Base-by-base conservation (phyloP, 1,140 invertebrate genomes). In the Diuraphis noxia region DNA sequence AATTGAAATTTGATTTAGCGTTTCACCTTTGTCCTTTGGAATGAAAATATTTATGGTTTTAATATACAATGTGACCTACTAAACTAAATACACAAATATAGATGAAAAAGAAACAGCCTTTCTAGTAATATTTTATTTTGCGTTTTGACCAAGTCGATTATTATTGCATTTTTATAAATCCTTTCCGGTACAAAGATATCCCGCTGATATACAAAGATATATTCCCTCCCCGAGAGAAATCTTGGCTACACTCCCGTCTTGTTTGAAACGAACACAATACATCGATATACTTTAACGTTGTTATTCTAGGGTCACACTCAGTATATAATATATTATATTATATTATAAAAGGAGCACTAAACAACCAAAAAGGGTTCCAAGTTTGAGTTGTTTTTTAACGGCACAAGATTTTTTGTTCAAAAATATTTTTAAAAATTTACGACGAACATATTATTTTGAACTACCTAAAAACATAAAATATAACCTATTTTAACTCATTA, bases 171-270 rank as follows among this genome's bases (percentile, higher is more conserved):
- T 82, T 82, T 82, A 34, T 40, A 82, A 82, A 40, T 82, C 79
- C 79, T 82, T 82, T 30, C 5, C 38, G 21, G 79, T 17, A 40
- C 38, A 25, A 25, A 82, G 38, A 82, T 40, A 82, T 82, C 36
- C 79, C 79, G 79, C 79, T 82, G 79, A 40, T 82, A 82, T 10
- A 82, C 79, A 82, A 82, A 82, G 79, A 82, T 40, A 41, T 82
- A 40, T 38, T 41, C 38, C 38, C 23, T 41, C 3, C 38, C 79
- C 79, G 7, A 82, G 79, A 82, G 79, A 82, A 82, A 82, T 82
- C 79, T 82, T 38, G 79, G 38, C 38, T 23, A 41, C 23, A 82
- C 40, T 40, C 36, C 38, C 79, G 79, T 82, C 79, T 40, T 82
- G 36, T 82, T 82, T 82, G 38, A 40, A 82, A 82, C 36, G 38